Conservation (phyloP, 2,888 invertebrate genomes). For the Ferrisia virgata region DNA sequence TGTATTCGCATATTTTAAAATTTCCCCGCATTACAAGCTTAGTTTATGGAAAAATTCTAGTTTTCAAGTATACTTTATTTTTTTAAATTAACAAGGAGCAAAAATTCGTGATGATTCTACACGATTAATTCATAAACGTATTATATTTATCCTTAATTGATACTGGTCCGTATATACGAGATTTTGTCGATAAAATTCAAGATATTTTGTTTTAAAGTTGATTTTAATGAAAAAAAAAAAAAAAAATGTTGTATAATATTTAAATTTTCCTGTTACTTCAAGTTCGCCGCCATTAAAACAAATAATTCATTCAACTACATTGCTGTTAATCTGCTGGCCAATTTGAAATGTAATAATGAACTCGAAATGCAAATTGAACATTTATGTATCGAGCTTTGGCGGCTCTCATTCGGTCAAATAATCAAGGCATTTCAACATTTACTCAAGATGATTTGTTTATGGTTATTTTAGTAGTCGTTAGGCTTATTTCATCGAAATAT, state of each 20-base stretch:
- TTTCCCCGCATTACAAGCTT: too few relatives aligned
- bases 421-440: neutral
- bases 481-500: neutral
- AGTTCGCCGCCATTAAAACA: constrained; percentile 29
- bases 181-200: constrained; percentile 15
- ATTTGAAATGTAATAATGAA: neutral
- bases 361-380: neutral
- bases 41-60: too few relatives aligned
- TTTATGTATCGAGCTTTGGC: neutral
- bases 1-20: too few relatives aligned
- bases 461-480: neutral
- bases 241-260: constrained; percentile 33
- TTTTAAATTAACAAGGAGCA: too few relatives aligned
- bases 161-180: neutral
- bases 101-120: neutral
- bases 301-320: neutral
- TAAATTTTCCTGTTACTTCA: constrained; percentile 17
- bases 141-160: neutral
- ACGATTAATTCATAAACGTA: neutral
- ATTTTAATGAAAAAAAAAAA: too few relatives aligned
- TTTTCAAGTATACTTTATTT: too few relatives aligned
- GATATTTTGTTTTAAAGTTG: constrained; percentile 22
- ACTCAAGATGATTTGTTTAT: neutral
- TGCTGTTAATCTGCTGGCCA: constrained; percentile 4
- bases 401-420: neutral